Percentiles rank a stretch among this genome's conserved stretches.
Evolutionary conservation across 2,113 vertebrate species (phyloP).

Genomic region (Peucedramus taeniatus): DNA sequence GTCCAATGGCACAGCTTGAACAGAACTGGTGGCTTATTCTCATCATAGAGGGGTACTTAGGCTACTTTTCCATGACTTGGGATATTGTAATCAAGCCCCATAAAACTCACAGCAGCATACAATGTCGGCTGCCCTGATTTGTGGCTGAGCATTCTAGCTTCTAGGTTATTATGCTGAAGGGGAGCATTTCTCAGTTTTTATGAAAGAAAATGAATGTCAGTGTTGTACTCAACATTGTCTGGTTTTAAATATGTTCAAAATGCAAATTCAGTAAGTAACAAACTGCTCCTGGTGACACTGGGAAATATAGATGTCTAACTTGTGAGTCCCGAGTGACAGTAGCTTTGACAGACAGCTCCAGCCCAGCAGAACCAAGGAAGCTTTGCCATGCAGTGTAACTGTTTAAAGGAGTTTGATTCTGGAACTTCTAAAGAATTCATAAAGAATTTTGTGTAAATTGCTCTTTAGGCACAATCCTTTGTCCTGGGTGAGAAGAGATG

Average conservation of each 20-base stretch:
- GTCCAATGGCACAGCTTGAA: slow-evolving; percentile 59
- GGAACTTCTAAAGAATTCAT: neutral
- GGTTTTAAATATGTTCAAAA: slow-evolving; percentile 15
- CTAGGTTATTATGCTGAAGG: slow-evolving; percentile 15
- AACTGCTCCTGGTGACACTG: neutral
- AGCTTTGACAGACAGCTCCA: neutral
- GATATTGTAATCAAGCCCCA: slow-evolving; percentile 62
- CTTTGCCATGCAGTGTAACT: neutral
- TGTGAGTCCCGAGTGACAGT: neutral
- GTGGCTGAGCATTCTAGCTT: slow-evolving; percentile 27
- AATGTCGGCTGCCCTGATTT: slow-evolving; percentile 24
- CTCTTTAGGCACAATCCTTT: neutral
- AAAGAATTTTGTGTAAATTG: neutral
- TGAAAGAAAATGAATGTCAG: slow-evolving; percentile 29
- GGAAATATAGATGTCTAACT: slow-evolving; percentile 39
- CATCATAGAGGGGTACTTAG: slow-evolving; percentile 49
- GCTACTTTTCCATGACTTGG: slow-evolving; percentile 42
- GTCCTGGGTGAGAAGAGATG: neutral
- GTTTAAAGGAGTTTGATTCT: neutral
- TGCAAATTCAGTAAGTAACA: neutral
- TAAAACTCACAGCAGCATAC: slow-evolving; percentile 42
- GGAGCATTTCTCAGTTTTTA: slow-evolving; percentile 33
- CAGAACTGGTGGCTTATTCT: slow-evolving; percentile 62
- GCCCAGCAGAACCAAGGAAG: neutral
- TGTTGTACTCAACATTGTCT: slow-evolving; percentile 7